A percentile compares a stretch with the other conserved stretches of the same genome.
These are phyloP conservation scores for Helarctos malayanus DNA, from an alignment of 2,797 vertebrate genomes.

Conservation along the genomic window DNA sequence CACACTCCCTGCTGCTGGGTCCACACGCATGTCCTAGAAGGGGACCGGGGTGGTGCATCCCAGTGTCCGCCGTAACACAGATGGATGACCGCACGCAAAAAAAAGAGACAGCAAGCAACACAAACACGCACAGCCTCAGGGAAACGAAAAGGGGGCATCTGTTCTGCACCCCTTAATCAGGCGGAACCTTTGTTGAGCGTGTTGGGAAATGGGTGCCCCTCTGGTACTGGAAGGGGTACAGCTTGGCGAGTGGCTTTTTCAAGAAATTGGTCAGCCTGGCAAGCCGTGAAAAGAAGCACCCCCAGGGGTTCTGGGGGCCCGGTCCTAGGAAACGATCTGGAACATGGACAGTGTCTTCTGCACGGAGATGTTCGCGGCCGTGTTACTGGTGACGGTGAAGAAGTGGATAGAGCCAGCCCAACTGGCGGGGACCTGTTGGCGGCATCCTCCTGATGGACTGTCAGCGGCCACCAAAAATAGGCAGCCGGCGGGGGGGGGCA, in stretches of 20 bases:
- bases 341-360: rapidly evolving
- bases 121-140: neutral
- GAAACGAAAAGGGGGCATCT: rapidly evolving
- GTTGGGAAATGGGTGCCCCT: neutral
- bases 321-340: neutral
- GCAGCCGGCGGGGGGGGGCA: neutral
- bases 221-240: neutral
- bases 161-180: neutral
- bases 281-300: neutral
- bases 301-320: neutral
- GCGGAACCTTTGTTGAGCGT: neutral
- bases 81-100: too few species aligned
- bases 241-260: rapidly evolving
- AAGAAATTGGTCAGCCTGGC: neutral
- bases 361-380: rapidly evolving
- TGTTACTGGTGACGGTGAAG: neutral
- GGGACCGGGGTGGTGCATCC: neutral
- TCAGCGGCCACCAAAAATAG: neutral
- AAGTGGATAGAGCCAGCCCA: neutral
- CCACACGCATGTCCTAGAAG: neutral
- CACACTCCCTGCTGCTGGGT: neutral
- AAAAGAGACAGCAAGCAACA: neutral
- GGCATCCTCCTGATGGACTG: neutral
- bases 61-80: rapidly evolving
- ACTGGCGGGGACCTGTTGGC: rapidly evolving